Percentiles rank a stretch among this genome's conserved stretches.
Conservation (phyloP, 2,797 vertebrate genomes). For the Tarsius wallacei region DNA sequence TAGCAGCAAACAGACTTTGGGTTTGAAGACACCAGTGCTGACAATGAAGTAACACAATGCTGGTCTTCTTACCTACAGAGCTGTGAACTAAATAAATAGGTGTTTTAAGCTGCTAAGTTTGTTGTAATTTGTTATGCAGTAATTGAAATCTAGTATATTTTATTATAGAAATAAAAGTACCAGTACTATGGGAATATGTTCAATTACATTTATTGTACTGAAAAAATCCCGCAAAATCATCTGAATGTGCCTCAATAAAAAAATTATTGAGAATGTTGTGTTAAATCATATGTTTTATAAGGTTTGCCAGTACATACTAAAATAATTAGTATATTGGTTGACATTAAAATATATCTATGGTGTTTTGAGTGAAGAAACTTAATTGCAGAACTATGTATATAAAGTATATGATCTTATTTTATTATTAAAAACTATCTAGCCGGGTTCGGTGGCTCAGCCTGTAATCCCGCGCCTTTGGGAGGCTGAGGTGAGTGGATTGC, state of each 20-base stretch:
- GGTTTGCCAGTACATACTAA: not conserved
- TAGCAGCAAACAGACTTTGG: not conserved
- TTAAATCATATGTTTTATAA: not conserved
- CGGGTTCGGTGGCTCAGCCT: too few species aligned
- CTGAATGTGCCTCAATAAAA: not conserved
- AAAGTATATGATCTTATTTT: not conserved
- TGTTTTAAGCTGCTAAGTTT: slow-evolving; percentile 1
- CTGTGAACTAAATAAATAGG: not conserved
- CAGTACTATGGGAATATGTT: not conserved
- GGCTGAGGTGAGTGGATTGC: too few species aligned
- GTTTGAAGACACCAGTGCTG: not conserved
- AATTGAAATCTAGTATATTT: slow-evolving; percentile 1
- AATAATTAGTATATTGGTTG: not conserved
- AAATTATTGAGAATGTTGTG: slow-evolving; percentile 10
- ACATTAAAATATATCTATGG: not conserved
- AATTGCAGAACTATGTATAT: not conserved
- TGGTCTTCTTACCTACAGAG: not conserved
- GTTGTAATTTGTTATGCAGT: not conserved
- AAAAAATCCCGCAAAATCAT: not conserved
- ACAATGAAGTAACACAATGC: not conserved
- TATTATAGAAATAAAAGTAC: not conserved
- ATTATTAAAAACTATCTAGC: not conserved
- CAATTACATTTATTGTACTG: not conserved
- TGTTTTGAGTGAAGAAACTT: not conserved
- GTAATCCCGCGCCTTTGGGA: too few species aligned